Base-by-base conservation (phyloP, 2,797 vertebrate genomes). In the Spinus pinus region DNA sequence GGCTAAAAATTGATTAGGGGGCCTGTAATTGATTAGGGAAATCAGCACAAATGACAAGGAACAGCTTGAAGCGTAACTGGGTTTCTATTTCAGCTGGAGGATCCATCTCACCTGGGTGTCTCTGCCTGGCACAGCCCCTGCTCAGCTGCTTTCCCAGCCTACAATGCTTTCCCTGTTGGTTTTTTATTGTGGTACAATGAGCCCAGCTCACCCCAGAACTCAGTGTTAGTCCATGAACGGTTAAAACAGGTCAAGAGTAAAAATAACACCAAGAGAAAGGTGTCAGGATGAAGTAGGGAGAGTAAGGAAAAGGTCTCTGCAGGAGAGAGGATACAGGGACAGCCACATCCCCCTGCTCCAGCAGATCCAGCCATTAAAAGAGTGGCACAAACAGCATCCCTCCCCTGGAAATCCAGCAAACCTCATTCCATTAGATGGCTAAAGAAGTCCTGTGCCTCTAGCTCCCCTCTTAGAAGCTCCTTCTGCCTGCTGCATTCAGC, bases 401-500 rank as follows among this genome's bases (percentile, higher is more conserved):
- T 16, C 1, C 12, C 51, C 69, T 3, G 1, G 25, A 95, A 95
- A 93, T 60, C 53, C 93, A 95, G 82, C 47, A 75, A 81, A 91
- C 49, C 88, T 89, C 77, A 66, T 64, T 77, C 72, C 81, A 90
- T 56, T 28, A 78, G 13, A n/a, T 64, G 67, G 94, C 92, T 53
- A 44, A 70, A 94, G 66, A 41, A 60, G 57, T 92, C 93, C 94
- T 74, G 81, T 22, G 77, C 77, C 44, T 88, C 86, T 6, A 28
- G 62, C 20, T 79, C 79, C 61, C 64, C 79, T 67, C 87, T 95
- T 88, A 89, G 71, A 60, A 84, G 47, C 82, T 90, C 87, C 67
- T 95, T 86, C 95, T 92, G 82, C 69, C 94, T 86, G 95, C 60
- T 39, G 95, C 93, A 88, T 81, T 83, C 96, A 97, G 93, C 88